Evolutionary conservation across 2,113 vertebrate species (phyloP), one percentile per base, ranked within the genome.

Genomic region (Guaruba guarouba): DNA sequence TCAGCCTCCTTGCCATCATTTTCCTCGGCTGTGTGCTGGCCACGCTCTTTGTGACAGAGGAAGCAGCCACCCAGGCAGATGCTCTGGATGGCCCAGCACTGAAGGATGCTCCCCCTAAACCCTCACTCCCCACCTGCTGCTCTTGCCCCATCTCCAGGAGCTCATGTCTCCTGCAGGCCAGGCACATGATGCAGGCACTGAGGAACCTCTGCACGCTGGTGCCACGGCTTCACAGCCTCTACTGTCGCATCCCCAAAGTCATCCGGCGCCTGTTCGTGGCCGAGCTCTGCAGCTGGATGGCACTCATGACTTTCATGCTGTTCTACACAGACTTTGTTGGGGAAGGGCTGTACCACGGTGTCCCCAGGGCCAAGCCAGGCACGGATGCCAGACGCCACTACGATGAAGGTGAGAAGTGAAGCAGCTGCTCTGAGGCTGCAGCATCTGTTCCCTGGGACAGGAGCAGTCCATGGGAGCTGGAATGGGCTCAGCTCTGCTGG

Each of bases 301-400:
- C 98, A 0, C 97, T 99, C 55, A 99, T 99, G 99, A 99, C 98
- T 0, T 98, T 99, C 97, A 98, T 98, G 51, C 97, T 99, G 10
- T 99, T 99, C 95, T 99, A 99, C 96, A 99, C 99, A 0, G 99
- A 99, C 82, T 99, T 99, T 1, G 96, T 99, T 4, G 99, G 99
- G 1, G 98, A 99, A 79, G 98, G 98, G 39, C 97, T 99, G 24
- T 99, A 99, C 97, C 96, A 98, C 0, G 99, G 99, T 0, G 92
- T 98, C n/a, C 98, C 99, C 76, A 94, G 98, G 52, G 99, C 98
- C 22, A 90, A 97, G 76, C 98, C 98, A 0, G 99, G 98, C 82
- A 98, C 98, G 0, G 97, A 97, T 51, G 98, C 98, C 93, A 98
- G 98, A 52, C 98, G 97, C 15, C 98, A 88, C 79, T 99, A 99